Evolutionary conservation across 1,140 invertebrate genomes (phyloP), one percentile per base, ranked within the genome.

Genomic region (Heliconius congener): DNA sequence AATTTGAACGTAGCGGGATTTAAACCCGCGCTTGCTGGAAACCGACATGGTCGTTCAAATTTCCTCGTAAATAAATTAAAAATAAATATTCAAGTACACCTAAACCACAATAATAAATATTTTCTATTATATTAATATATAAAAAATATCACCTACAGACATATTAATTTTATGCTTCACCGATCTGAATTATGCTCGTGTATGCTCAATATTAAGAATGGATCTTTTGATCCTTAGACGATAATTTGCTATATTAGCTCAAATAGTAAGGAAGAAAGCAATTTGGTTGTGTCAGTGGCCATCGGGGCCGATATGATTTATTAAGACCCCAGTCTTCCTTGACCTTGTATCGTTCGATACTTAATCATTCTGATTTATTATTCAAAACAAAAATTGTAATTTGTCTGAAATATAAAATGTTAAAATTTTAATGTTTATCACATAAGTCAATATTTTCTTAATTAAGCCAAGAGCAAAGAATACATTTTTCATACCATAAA

Each of bases 271-370:
- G 75, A 80, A 71, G 75, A 77, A 80, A 80, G 75, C 79, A 80
- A 80, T 80, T 80, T 80, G 71, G 74, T 39, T 46, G 71, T 80
- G 79, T 80, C 79, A 80, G 74, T 71, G 57, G 75, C 74, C 70
- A 77, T 80, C 79, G 74, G 57, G 71, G 75, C 75, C 57, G 60
- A 73, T 73, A 80, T 80, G 79, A 80, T 80, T 77, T 80, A 80
- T 80, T 71, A 71, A 74, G 71, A 52, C 52, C 46, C 74, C 27
- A 19, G 78, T 13, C 46, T 74, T 3, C 57, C 50, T 75, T 79
- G 73, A 75, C 72, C 78, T 79, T 76, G 75, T 76, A 72, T 72
- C 11, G 71, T 9, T 19, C 3, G 71, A 13, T 72, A 72, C 37
- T 72, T 72, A 39, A 72, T 72, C 71, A 39, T 72, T 72, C 37